A percentile compares a stretch with the other conserved stretches of the same genome.
phyloP scores from a whole-genome alignment of 2,797 vertebrate genomes.

The Xenentodon cancila region DNA sequence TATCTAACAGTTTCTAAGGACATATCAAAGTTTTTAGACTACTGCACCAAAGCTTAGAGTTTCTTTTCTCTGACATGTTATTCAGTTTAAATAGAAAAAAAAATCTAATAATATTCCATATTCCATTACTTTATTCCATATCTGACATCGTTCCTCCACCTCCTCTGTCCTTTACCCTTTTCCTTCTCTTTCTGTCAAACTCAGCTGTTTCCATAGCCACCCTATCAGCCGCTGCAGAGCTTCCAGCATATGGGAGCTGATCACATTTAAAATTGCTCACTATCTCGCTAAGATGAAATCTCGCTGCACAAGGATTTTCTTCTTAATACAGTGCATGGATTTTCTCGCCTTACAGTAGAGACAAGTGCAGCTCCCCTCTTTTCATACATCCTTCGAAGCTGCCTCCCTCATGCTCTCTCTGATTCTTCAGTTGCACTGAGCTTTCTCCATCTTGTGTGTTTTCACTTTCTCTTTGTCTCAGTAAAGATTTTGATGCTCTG shows the following conservation, averaged over 20 bases:
- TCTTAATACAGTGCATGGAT: slow-evolving; percentile 21
- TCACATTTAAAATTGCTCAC: slow-evolving; percentile 40
- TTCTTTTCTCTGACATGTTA: too few species aligned
- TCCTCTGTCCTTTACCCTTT: slow-evolving; percentile 11
- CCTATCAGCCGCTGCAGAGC: slow-evolving; percentile 39
- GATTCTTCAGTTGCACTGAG: slow-evolving; percentile 5
- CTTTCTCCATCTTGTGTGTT: slow-evolving; percentile 21
- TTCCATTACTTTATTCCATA: slow-evolving; percentile 8
- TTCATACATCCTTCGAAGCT: slow-evolving; percentile 7
- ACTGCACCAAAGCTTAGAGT: too few species aligned
- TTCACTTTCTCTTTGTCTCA: neutral
- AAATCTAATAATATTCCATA: neutral
- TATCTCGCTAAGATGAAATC: slow-evolving; percentile 51
- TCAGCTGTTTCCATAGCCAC: slow-evolving; percentile 54
- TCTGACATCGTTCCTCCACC: slow-evolving; percentile 13
- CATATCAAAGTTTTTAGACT: too few species aligned
- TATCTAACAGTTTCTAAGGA: too few species aligned
- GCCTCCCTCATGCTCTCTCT: neutral
- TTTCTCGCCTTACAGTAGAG: slow-evolving; percentile 20
- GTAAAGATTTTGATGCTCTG: slow-evolving; percentile 1
- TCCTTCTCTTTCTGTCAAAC: neutral
- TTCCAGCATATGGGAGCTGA: slow-evolving; percentile 32
- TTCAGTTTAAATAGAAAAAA: too few species aligned
- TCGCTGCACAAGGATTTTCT: slow-evolving; percentile 34
- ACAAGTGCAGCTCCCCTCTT: slow-evolving; percentile 7